Evolutionary conservation across 1,140 invertebrate genomes (phyloP).

Genomic region (Maniola jurtina): DNA sequence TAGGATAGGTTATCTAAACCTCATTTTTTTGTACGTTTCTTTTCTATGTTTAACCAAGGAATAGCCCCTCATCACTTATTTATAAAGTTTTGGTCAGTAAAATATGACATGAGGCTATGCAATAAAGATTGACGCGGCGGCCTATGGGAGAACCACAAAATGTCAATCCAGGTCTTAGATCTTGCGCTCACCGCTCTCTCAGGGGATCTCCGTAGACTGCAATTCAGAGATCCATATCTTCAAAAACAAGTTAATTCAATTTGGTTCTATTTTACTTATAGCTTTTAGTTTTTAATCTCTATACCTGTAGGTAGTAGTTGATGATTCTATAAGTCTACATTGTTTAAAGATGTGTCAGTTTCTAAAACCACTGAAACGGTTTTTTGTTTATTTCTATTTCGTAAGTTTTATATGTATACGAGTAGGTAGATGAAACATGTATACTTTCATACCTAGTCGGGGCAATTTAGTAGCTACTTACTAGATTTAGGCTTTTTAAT

Average conservation of each 20-base stretch:
- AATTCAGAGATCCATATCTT: conserved; percentile 12
- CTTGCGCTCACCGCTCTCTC: conserved; percentile 28
- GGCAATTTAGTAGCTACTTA: too few species aligned
- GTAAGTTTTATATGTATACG: too few species aligned
- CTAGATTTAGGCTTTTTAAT: too few species aligned
- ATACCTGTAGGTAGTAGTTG: background rate
- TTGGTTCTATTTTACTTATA: background rate
- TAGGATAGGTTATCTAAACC: too few species aligned
- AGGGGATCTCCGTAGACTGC: conserved; percentile 5
- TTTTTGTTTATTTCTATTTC: too few species aligned
- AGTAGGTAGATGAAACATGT: too few species aligned
- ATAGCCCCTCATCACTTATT: conserved; percentile 18
- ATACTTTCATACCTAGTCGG: too few species aligned
- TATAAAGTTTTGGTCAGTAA: conserved; percentile 26
- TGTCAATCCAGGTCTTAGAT: conserved; percentile 72
- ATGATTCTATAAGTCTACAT: too few species aligned
- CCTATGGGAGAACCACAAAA: conserved; percentile 57
- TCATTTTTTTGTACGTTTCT: background rate
- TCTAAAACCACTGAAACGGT: too few species aligned
- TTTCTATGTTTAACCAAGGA: background rate
- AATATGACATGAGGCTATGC: conserved; percentile 34
- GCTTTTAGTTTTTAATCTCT: background rate
- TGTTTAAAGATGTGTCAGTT: too few species aligned
- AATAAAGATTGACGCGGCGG: conserved; percentile 67
- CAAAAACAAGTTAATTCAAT: conserved; percentile 5